phyloP scores from a whole-genome alignment of 2,113 vertebrate species.

The Gracilinanus agilis region DNA sequence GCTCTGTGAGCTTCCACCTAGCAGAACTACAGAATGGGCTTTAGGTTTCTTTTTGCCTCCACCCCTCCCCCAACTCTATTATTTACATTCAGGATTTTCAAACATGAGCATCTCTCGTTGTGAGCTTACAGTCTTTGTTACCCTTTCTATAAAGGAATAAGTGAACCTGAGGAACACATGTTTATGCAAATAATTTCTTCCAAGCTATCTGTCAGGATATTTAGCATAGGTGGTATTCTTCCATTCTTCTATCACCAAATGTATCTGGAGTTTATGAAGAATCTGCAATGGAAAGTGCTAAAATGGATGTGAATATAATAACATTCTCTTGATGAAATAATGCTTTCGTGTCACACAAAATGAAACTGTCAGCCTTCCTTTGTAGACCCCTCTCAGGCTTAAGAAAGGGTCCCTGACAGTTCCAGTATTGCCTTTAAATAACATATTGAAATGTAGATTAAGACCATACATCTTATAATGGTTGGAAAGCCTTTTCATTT shows the following conservation, averaged over 20 bases:
- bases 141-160: slow-evolving; percentile 31
- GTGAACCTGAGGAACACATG: rapidly evolving
- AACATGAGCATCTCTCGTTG: rapidly evolving
- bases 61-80: background rate
- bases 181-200: slow-evolving; percentile 48
- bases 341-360: slow-evolving; percentile 73
- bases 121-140: background rate
- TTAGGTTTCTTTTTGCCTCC: background rate
- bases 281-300: slow-evolving; percentile 41
- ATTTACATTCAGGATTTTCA: slow-evolving; percentile 37
- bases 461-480: slow-evolving; percentile 79
- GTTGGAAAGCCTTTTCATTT: slow-evolving; percentile 80
- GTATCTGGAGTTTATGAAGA: slow-evolving; percentile 52
- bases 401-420: slow-evolving; percentile 81
- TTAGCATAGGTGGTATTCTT: slow-evolving; percentile 38
- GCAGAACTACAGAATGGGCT: background rate
- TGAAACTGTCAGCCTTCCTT: slow-evolving; percentile 78
- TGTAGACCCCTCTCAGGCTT: slow-evolving; percentile 80
- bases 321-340: slow-evolving; percentile 82
- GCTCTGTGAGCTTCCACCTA: background rate
- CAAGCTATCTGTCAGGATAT: slow-evolving; percentile 34
- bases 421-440: slow-evolving; percentile 82
- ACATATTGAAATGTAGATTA: slow-evolving; percentile 85
- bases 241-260: slow-evolving; percentile 12
- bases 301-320: slow-evolving; percentile 72